Evolutionary conservation across 2,797 vertebrate genomes (phyloP).

Genomic region (Pterois miles): DNA sequence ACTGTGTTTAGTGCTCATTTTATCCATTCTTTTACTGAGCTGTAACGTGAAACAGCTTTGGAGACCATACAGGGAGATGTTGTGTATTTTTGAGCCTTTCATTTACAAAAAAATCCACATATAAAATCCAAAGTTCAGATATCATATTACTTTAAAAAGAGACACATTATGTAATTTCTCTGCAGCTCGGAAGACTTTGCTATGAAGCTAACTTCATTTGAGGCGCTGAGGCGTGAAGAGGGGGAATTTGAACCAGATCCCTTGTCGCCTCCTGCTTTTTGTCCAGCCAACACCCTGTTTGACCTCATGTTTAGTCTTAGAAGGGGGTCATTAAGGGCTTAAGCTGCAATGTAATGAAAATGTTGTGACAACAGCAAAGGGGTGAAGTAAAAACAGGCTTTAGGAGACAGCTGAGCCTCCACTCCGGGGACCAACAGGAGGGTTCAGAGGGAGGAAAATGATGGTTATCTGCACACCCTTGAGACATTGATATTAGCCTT

Average conservation of each 20-base stretch:
- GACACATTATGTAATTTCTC: not conserved
- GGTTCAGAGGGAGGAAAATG: constrained; percentile 68
- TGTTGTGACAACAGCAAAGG: constrained; percentile 77
- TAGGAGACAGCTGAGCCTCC: constrained; percentile 71
- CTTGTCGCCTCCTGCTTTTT: constrained; percentile 33
- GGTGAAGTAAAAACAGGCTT: constrained; percentile 76
- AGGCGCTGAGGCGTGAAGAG: not conserved
- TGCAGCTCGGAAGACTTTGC: not conserved
- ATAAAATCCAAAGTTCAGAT: not conserved
- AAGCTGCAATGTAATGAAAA: constrained; percentile 80
- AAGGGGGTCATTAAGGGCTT: constrained; percentile 73
- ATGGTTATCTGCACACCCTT: constrained; percentile 77
- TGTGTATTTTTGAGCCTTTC: constrained; percentile 23
- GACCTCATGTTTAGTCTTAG: constrained; percentile 77
- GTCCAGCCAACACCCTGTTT: constrained; percentile 69
- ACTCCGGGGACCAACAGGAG: constrained; percentile 59
- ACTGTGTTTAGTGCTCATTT: constrained; percentile 34
- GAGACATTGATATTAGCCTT: constrained; percentile 79
- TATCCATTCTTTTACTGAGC: constrained; percentile 58
- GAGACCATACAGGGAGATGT: not conserved
- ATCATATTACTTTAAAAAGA: not conserved
- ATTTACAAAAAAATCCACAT: constrained; percentile 1
- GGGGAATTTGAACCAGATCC: constrained; percentile 20
- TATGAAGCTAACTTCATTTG: constrained; percentile 12
- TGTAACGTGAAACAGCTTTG: constrained; percentile 47